These are phyloP conservation scores for Notoglanidium macrostoma DNA, from an alignment of 2,797 vertebrate species.

Conservation along the genomic window DNA sequence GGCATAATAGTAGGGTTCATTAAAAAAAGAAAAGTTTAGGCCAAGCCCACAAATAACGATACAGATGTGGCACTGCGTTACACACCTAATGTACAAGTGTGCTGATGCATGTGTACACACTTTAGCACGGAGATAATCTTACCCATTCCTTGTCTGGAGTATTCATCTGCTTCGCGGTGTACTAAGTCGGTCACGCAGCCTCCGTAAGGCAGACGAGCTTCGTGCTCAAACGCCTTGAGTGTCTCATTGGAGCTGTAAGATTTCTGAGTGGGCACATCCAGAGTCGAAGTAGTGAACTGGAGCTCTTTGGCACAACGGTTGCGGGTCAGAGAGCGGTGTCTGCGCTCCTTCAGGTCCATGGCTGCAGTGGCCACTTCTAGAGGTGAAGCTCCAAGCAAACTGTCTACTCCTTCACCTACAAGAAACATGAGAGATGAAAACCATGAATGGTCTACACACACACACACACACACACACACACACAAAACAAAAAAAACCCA, in stretches of 20 bases:
- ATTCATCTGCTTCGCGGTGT: slow-evolving; percentile 95
- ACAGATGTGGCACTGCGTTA: not conserved
- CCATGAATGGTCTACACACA: not conserved
- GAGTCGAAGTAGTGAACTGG: slow-evolving; percentile 89
- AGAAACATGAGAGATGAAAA: slow-evolving; percentile 32
- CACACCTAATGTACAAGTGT: not conserved
- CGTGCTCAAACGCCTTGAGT: slow-evolving; percentile 94
- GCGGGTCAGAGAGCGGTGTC: slow-evolving; percentile 90
- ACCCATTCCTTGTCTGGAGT: slow-evolving; percentile 86
- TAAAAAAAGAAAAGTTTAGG: not conserved
- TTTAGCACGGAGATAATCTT: not conserved
- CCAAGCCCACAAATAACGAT: not conserved
- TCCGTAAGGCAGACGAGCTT: slow-evolving; percentile 91
- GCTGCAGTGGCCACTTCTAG: slow-evolving; percentile 53
- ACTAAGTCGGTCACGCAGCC: slow-evolving; percentile 92
- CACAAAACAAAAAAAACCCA: slow-evolving; percentile 35
- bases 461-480: too few relatives aligned
- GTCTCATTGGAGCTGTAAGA: slow-evolving; percentile 99
- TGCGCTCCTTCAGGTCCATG: slow-evolving; percentile 94
- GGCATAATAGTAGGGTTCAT: not conserved
- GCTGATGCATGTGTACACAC: not conserved
- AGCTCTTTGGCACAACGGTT: slow-evolving; percentile 88
- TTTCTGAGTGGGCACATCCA: slow-evolving; percentile 97
- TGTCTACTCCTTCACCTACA: slow-evolving; percentile 72
- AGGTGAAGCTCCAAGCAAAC: slow-evolving; percentile 49